phyloP scores from a whole-genome alignment of 2,797 vertebrate genomes.

The Oreonectes daqikongensis region DNA sequence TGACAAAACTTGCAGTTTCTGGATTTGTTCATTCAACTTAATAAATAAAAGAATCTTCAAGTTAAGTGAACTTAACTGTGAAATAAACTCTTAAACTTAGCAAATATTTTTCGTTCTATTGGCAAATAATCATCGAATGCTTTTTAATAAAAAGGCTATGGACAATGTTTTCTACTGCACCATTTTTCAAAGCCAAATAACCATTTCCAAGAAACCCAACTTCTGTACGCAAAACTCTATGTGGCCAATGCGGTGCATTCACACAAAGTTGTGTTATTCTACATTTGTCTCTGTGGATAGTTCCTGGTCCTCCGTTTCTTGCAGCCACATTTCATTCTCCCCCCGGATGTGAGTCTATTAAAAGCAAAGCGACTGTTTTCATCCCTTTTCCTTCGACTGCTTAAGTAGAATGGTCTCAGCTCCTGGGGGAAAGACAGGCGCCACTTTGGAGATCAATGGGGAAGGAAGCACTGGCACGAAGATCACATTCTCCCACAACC shows the following conservation, averaged over 20 bases:
- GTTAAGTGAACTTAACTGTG: too few species aligned
- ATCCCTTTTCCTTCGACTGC: slow-evolving; percentile 15
- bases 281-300: not conserved
- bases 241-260: not conserved
- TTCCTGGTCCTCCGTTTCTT: not conserved
- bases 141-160: not conserved
- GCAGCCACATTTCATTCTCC: slow-evolving; percentile 3
- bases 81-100: too few species aligned
- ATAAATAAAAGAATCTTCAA: too few species aligned
- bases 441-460: slow-evolving; percentile 39
- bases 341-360: slow-evolving; percentile 41
- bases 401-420: slow-evolving; percentile 29
- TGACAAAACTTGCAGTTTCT: too few species aligned
- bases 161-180: not conserved
- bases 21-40: too few species aligned
- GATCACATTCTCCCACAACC: not conserved
- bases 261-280: slow-evolving; percentile 7
- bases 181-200: not conserved
- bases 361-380: slow-evolving; percentile 41
- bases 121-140: not conserved
- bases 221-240: not conserved
- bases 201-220: not conserved
- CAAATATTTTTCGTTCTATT: not conserved
- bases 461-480: slow-evolving; percentile 28
- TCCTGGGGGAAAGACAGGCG: slow-evolving; percentile 32